Evolutionary conservation across 2,113 vertebrate genomes (phyloP), one percentile per base, ranked within the genome.

Genomic region (Craseonycteris thonglongyai): DNA sequence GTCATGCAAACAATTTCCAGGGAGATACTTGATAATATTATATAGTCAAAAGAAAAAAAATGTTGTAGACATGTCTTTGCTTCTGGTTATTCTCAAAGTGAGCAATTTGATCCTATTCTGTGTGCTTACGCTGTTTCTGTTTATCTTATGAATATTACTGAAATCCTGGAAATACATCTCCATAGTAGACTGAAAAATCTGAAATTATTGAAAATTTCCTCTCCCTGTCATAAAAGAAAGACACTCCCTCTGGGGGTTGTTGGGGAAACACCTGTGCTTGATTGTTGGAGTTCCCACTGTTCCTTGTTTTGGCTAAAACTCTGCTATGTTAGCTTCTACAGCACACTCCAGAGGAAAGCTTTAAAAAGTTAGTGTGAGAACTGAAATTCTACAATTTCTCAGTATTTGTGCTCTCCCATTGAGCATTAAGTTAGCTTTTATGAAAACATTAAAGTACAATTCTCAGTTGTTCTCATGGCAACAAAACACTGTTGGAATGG

Each of bases 331-430:
- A 38, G 19, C 35, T 94, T 85, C 28, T 49, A 58, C 42, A 83
- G 63, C 83, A 82, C 6, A 56, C 33, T 72, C 87, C 81, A 90
- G 92, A 92, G 85, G n/a, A 71, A 93, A 75, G 69, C 74, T 94
- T 92, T 93, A 59, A 61, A 91, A 93, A 95, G 47, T 91, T 78
- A 66, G 54, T 91, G 74, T 96, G 93, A 75, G 93, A 97, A 97
- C 80, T 19, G 8, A 72, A 87, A 65, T 26, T 45, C 66, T n/a
- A n/a, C 80, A 69, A 0, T 93, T 97, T 95, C 90, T 85, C 95
- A 93, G 0, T 92, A 80, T 88, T 95, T 96, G 22, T 79, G 14
- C 78, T 96, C 40, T 69, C 35, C 47, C 87, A 63, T 16, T 69
- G 78, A 90, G 51, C 19, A 75, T 76, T 82, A 88, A 63, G 49